Base-by-base conservation (phyloP, 2,797 vertebrate genomes). In the Peromyscus eremicus region DNA sequence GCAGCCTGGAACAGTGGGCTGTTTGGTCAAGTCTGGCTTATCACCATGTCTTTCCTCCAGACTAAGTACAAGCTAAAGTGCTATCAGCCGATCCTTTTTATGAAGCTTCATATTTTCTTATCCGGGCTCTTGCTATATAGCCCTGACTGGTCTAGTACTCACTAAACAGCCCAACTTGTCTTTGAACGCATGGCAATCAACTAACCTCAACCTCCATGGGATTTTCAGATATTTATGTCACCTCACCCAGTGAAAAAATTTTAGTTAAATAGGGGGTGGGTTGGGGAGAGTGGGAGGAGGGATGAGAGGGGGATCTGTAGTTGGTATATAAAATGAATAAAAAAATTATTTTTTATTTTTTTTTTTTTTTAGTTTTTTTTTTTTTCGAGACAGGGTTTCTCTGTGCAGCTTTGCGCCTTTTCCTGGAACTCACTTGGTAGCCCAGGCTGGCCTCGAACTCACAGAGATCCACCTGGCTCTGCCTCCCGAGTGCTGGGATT, bases 21-120 rank as follows among this genome's bases (percentile, higher is more conserved):
- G 2, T 1, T 0, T 52, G n/a, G 40, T 13, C 2, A 49, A 29
- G 7, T 49, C n/a, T 27, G 8, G 25, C 14, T 5, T 11, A 49
- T 19, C n/a, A 40, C n/a, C 40, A 55, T 60, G 7, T 66, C 71
- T 70, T 66, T 62, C 46, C 25, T 76, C 71, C 87, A 46, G 16
- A 2, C 55, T 34, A 76, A 62, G 34, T 84, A 32, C 12, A 77
- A 68, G 34, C 3, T 52, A 66, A n/a, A 17, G 12, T 34, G 14
- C 64, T 84, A 21, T 13, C 73, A 73, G 79, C 77, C 70, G 16
- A 64, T 52, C 37, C 17, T 84, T 71, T n/a, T 17, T 34, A 55
- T 5, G n/a, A 71, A 40, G 23, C 46, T 6, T n/a, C 23, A 34
- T 32, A 7, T 32, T 32, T 84, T 84, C 13, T 21, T 84, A 12